Evolutionary conservation across 2,888 invertebrate species (phyloP), one percentile per base, ranked within the genome.

Genomic region (Aelia acuminata): DNA sequence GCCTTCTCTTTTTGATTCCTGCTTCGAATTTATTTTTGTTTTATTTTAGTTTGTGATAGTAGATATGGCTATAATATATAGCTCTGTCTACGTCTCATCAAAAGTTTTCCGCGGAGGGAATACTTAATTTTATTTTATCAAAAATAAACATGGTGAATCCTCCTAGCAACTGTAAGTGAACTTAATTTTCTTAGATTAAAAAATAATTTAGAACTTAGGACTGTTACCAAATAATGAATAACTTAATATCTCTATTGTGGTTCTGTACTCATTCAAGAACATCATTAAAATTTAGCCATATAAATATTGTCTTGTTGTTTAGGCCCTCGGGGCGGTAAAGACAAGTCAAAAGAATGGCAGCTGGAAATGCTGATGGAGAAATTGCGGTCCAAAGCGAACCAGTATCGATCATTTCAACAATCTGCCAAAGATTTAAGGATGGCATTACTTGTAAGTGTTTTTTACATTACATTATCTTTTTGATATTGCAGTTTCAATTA

Each of bases 311-410:
- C 35, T 75, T 50, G 22, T 39, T 0, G 20, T 87, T 26, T 39
- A 87, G 87, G 87, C 50, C 53, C 87, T 49, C 35, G 87, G 84
- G 63, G 87, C 80, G 84, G 84, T 80, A 90, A 91, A 88, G 95
- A 95, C 89, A 95, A 95, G 91, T 94, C 94, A 90, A 95, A 95
- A 92, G 95, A 95, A 93, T 95, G 95, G 94, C 96, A 97, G 92
- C 95, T 96, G 93, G 97, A 97, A 92, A 94, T 97, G 89, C 93
- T 98, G 90, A 98, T 98, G 98, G 98, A 98, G 92, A 97, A 97
- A 92, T 93, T 98, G 87, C 95, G 98, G 89, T 96, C 96, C 80
- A 97, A 97, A 93, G 94, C 96, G 90, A 94, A 95, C 87, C 96
- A 97, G 90, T 95, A 95, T 91, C 97, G 97, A 93, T 95, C 96